A percentile compares a stretch with the other conserved stretches of the same genome.
Conservation (phyloP, 53 echinoderm and acorn worm species). For the Crossaster papposus region DNA sequence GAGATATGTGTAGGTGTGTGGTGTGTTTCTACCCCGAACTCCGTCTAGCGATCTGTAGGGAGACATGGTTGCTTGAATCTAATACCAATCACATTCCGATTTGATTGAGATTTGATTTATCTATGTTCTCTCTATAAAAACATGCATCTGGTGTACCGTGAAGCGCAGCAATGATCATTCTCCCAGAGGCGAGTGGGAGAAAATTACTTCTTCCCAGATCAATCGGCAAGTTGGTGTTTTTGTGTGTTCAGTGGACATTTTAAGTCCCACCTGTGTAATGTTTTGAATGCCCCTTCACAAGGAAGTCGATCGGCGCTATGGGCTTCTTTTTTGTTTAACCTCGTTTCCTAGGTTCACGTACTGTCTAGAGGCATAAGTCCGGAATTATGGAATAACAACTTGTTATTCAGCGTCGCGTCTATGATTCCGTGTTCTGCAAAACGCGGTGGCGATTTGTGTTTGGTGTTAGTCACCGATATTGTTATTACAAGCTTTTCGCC, state of each 20-base stretch:
- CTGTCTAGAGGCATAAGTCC: background rate
- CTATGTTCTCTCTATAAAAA: too few species aligned
- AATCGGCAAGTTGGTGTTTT: background rate
- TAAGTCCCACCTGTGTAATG: background rate
- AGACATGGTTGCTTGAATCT: too few species aligned
- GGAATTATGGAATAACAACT: background rate
- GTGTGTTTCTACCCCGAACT: too few species aligned
- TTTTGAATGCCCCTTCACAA: background rate
- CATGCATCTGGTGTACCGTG: background rate
- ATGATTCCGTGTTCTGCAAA: background rate
- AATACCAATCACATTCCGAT: too few species aligned
- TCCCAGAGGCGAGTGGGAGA: background rate
- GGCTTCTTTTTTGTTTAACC: background rate
- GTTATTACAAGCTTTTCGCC: background rate
- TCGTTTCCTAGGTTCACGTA: background rate
- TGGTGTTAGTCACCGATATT: background rate
- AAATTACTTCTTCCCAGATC: background rate
- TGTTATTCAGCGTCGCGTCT: background rate
- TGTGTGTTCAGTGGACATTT: too few species aligned
- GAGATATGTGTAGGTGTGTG: background rate
- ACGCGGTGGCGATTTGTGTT: background rate
- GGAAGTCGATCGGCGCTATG: background rate
- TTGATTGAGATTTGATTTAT: too few species aligned
- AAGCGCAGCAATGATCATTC: background rate
- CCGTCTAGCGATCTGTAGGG: too few species aligned